Evolutionary conservation across 2,113 vertebrate genomes (phyloP), one percentile per base, ranked within the genome.

Genomic region (Todiramphus chloris): DNA sequence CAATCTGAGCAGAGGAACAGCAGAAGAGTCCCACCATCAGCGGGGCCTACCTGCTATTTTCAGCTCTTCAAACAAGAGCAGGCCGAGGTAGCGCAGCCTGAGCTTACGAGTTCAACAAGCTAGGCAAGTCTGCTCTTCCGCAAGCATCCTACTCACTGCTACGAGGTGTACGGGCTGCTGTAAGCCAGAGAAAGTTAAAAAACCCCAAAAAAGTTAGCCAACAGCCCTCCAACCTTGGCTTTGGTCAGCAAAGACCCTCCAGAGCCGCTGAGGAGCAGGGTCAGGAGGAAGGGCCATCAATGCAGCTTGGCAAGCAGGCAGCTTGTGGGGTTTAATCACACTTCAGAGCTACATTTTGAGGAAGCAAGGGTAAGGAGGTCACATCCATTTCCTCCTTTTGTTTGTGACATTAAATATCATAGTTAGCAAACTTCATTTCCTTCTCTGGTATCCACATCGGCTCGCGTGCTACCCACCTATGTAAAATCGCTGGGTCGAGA

Each of bases 381-480:
- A 77, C 80, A 64, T 90, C 76, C 17, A 39, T 85, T 91, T 87
- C 95, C 83, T 92, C 76, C 83, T 92, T 94, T 82, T 94, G 90
- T 76, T 90, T 82, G 62, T n/a, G 44, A 15, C 82, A 31, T 73
- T 28, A 35, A 59, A 70, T 83, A 60, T 21, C 44, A 58, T 60
- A 66, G 39, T 13, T 5, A 73, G 63, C 66, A 91, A 64, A 50
- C 73, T 82, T 87, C 16, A 59, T 82, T 89, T 87, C 83, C 95
- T 87, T 41, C 66, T 64, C 93, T 75, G 79, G 13, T 90, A 56
- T 28, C 75, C 68, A 13, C 82, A 33, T 64, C 14, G 44, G 66
- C 51, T 8, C n/a, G 33, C 23, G 80, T 68, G 33, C 56, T 50
- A 51, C 80, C 76, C 89, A 89, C 86, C 92, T 88, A 87, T 44